Percentiles rank a stretch among this genome's conserved stretches.
Evolutionary conservation across 2,888 invertebrate genomes (phyloP).

Genomic region (Amphipyra tragopoginis): DNA sequence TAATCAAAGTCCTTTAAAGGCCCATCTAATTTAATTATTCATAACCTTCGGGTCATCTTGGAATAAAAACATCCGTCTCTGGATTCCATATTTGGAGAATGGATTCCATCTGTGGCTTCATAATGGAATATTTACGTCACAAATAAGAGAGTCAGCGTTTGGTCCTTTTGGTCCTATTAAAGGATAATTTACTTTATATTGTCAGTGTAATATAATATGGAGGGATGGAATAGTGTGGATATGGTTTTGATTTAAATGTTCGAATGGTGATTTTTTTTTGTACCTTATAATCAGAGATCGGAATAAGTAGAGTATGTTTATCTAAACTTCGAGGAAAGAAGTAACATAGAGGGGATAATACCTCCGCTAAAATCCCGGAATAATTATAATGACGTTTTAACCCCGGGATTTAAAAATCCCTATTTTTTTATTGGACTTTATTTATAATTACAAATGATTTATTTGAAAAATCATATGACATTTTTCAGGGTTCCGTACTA

Average conservation of each 20-base stretch:
- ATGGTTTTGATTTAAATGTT: slow-evolving; percentile 3
- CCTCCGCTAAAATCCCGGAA: too few species aligned
- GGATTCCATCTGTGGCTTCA: slow-evolving; percentile 36
- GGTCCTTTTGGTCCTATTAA: slow-evolving; percentile 62
- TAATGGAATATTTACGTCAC: slow-evolving; percentile 55
- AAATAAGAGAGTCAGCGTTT: slow-evolving; percentile 49
- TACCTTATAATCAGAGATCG: too few species aligned
- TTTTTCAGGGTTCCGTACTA: too few species aligned
- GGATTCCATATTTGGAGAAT: slow-evolving; percentile 56
- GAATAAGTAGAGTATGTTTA: too few species aligned
- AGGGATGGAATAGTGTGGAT: slow-evolving; percentile 53
- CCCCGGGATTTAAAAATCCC: too few species aligned
- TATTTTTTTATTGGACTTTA: too few species aligned
- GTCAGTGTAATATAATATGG: slow-evolving; percentile 65
- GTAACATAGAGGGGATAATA: too few species aligned
- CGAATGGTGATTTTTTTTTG: too few species aligned
- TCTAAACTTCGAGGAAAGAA: too few species aligned
- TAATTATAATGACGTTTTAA: too few species aligned
- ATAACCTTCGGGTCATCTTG: slow-evolving; percentile 43
- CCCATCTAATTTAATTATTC: slow-evolving; percentile 58
- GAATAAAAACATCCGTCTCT: slow-evolving; percentile 36
- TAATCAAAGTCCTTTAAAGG: slow-evolving; percentile 13
- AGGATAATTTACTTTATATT: slow-evolving; percentile 84
- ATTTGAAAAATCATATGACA: too few species aligned
- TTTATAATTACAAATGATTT: too few species aligned